These are phyloP conservation scores for Taphrorychus bicolor DNA, from an alignment of 2,888 invertebrate genomes.

Conservation along the genomic window DNA sequence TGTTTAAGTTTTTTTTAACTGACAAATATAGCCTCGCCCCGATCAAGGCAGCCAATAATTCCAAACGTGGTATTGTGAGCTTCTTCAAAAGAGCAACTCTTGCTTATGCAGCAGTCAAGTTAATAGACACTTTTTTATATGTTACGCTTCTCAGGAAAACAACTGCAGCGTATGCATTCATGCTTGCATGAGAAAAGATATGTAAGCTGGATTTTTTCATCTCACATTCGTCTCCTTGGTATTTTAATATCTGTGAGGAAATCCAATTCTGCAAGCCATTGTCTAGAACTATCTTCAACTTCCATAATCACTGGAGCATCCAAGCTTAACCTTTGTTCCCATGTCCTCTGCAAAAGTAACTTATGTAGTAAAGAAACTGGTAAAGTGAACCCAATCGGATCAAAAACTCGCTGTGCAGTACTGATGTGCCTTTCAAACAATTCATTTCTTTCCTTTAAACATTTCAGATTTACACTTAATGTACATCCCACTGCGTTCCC, in stretches of 20 bases:
- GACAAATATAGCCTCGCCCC: not conserved
- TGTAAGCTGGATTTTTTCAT: too few species aligned
- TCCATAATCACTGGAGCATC: constrained; percentile 9
- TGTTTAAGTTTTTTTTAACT: not conserved
- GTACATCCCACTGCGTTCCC: not conserved
- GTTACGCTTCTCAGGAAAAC: constrained; percentile 8
- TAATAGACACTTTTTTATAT: not conserved
- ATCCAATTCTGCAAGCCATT: constrained; percentile 17
- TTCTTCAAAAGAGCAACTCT: constrained; percentile 19
- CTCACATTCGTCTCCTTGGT: too few species aligned
- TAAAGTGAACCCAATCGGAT: constrained; percentile 36
- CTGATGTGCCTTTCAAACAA: not conserved
- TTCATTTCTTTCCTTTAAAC: not conserved
- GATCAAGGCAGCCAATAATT: constrained; percentile 20
- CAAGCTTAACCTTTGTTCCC: constrained; percentile 21
- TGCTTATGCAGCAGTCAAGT: constrained; percentile 17
- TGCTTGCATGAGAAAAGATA: constrained; percentile 33
- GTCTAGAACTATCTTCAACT: not conserved
- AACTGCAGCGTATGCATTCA: constrained; percentile 16
- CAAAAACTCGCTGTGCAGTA: constrained; percentile 34
- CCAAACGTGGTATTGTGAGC: constrained; percentile 15
- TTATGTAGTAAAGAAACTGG: constrained; percentile 35
- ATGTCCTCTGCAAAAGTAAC: too few species aligned
- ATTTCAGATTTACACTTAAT: not conserved
- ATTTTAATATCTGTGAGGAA: constrained; percentile 15